Evolutionary conservation across 92 coral and sea anemone genomes (phyloP).

Genomic region (Blastomussa wellsi): DNA sequence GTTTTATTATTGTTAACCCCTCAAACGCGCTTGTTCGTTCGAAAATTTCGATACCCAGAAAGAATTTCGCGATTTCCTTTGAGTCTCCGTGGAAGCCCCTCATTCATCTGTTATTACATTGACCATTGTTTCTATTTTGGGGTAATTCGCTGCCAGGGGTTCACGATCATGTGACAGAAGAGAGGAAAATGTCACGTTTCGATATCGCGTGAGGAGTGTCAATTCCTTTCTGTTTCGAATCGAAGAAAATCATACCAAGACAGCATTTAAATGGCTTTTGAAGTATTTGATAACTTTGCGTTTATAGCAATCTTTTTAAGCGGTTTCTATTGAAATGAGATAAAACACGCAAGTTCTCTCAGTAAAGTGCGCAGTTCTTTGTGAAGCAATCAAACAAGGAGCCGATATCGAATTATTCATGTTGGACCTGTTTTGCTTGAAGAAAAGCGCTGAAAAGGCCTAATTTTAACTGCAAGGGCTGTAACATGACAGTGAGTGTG

Average conservation of each 20-base stretch:
- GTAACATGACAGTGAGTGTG: neutral
- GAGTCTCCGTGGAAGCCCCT: constrained; percentile 38
- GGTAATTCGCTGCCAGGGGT: neutral
- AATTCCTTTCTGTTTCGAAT: neutral
- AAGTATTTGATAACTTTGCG: neutral
- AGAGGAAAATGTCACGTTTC: constrained; percentile 24
- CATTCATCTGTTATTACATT: constrained; percentile 1
- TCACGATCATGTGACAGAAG: constrained; percentile 7
- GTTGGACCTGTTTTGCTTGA: constrained; percentile 5
- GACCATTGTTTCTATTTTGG: constrained; percentile 37
- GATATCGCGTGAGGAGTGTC: neutral
- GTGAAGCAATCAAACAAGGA: neutral
- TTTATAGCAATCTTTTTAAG: neutral
- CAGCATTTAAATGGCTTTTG: neutral
- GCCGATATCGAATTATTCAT: neutral
- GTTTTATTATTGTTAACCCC: too few species aligned
- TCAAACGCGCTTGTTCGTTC: neutral
- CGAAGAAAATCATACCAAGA: neutral
- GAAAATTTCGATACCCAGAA: constrained; percentile 8
- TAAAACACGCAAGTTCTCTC: neutral
- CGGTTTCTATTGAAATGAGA: neutral
- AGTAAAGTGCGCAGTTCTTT: too few species aligned
- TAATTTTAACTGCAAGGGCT: constrained; percentile 1
- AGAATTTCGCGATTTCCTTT: constrained; percentile 12
- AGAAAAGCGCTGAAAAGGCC: neutral